Base-by-base conservation (phyloP, 2,797 vertebrate species). In the Acanthis flammea region DNA sequence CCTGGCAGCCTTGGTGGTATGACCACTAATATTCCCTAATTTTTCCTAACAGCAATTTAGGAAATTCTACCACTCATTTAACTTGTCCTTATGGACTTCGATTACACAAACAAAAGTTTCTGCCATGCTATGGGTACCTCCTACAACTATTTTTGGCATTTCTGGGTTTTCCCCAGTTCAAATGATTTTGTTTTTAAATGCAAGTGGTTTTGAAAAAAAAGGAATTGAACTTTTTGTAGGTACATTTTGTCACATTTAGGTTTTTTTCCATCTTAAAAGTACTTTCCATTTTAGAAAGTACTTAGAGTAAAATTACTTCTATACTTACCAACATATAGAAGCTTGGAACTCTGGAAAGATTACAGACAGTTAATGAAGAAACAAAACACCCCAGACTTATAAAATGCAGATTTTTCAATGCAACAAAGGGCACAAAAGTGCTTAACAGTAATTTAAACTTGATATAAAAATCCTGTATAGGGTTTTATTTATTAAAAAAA, bases 401-500 rank as follows among this genome's bases (percentile, higher is more conserved):
- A 88, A 93, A 90, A 58, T n/a, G 54, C n/a, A 89, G 44, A 53
- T 89, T 84, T 37, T 8, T 54, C 71, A 79, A 89, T 47, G 41
- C 62, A 94, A 81, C 68, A 76, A 81, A 87, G 35, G 80, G 12
- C 47, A 90, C 8, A 42, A 21, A 84, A 89, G 28, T 88, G 27
- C 31, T 7, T 35, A 75, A 65, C 4, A 77, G 37, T 71, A 41
- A 66, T 89, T 95, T 71, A 82, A 61, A 90, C 47, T 84, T 65
- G 27, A 63, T 63, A 79, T 85, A 39, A 91, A 97, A 80, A 80
- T 77, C 44, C 39, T 82, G 25, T 82, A 70, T 80, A 45, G 14
- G 10, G 53, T 86, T 31, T 55, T 78, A 65, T 94, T 87, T 85
- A 86, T 53, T 44, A 85, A 92, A 94, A 95, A 95, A 90, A 35